phyloP scores from a whole-genome alignment of 2,797 vertebrate species.

The Tangara arthus region DNA sequence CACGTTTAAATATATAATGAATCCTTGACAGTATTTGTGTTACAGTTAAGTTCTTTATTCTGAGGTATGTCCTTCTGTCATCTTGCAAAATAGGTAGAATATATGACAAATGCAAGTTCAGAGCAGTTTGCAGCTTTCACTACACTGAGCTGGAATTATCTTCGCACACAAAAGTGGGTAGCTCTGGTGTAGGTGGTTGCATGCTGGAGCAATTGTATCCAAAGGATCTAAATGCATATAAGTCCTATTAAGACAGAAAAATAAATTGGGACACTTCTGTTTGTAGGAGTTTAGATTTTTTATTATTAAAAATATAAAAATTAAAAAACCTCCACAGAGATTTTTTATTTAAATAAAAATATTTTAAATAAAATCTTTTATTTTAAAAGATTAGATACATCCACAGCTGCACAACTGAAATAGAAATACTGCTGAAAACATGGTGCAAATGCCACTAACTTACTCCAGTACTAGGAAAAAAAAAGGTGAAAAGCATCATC shows the following conservation, averaged over 20 bases:
- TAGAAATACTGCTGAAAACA: background rate
- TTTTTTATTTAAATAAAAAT: too few species aligned
- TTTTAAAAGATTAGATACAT: background rate
- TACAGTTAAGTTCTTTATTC: background rate
- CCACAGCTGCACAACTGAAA: background rate
- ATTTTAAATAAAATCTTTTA: too few species aligned
- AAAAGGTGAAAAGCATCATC: background rate
- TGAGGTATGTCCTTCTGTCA: background rate
- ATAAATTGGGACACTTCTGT: background rate
- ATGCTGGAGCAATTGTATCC: background rate
- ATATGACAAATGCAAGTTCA: background rate
- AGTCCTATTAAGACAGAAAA: background rate
- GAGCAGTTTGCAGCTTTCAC: background rate
- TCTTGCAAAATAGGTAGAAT: background rate
- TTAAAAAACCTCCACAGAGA: too few species aligned
- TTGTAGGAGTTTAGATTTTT: background rate
- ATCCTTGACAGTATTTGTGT: background rate
- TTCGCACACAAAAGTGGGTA: rapidly evolving
- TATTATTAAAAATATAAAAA: too few species aligned
- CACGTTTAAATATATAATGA: background rate
- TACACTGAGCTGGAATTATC: background rate
- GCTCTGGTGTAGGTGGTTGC: background rate
- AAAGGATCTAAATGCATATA: background rate
- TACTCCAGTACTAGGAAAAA: background rate
- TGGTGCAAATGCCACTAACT: background rate